These are phyloP conservation scores for Chironex yamaguchii DNA, from an alignment of 30 jellyfish, hydroid and myxozoan genomes.

Conservation along the genomic window DNA sequence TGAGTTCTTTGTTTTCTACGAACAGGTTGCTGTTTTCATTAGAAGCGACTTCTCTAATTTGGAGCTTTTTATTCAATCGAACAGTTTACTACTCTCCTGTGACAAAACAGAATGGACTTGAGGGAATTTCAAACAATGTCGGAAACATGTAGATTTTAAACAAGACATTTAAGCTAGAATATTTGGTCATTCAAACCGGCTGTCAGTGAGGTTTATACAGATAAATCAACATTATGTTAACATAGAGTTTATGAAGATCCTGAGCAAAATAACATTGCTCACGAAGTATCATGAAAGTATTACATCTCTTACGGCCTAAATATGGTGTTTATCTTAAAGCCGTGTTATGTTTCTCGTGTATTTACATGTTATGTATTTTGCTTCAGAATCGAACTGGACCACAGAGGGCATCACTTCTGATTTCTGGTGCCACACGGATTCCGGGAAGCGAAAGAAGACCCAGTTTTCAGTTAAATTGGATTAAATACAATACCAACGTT, in stretches of 20 bases:
- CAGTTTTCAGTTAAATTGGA: not conserved
- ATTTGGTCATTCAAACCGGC: too few species aligned
- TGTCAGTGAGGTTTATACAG: too few species aligned
- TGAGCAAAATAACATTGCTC: too few species aligned
- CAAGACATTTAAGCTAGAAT: too few species aligned
- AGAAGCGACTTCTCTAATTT: not conserved
- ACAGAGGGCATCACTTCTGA: not conserved
- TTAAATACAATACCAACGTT: not conserved
- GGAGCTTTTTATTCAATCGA: too few species aligned
- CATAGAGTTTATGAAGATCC: too few species aligned
- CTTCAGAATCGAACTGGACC: not conserved
- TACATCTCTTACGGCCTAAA: not conserved
- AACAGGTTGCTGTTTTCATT: not conserved
- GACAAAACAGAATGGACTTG: not conserved
- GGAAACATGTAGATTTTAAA: not conserved
- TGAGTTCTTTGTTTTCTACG: not conserved
- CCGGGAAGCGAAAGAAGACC: not conserved
- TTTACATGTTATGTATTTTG: not conserved
- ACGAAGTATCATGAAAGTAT: not conserved
- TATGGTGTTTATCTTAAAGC: not conserved
- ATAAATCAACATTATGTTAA: too few species aligned
- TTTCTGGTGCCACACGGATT: not conserved
- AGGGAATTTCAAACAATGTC: not conserved
- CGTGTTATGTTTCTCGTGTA: not conserved
- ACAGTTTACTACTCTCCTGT: not conserved